Percentiles rank a stretch among this genome's conserved stretches.
Evolutionary conservation across 2,888 invertebrate species (phyloP).

Genomic region (Ophion ellenae): DNA sequence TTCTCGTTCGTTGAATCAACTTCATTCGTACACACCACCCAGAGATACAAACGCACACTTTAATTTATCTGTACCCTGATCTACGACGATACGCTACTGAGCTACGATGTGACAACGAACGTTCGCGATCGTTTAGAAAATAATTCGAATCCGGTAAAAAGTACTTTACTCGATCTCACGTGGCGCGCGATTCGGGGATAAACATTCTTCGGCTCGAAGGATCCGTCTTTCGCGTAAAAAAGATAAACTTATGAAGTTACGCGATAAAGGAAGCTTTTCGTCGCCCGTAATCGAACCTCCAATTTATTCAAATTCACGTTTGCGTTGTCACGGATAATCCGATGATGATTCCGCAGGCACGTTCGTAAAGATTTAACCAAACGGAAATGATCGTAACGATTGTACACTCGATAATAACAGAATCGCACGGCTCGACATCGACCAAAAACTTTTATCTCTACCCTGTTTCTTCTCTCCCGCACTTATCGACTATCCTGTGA

Average conservation of each 20-base stretch:
- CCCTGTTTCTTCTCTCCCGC: neutral
- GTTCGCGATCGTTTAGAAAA: neutral
- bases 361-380: neutral
- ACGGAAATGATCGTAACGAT: neutral
- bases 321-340: neutral
- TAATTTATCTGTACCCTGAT: conserved; percentile 5
- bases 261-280: neutral
- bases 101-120: neutral
- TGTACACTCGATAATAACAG: neutral
- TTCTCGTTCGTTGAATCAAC: conserved; percentile 16
- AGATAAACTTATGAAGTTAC: neutral
- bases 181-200: neutral
- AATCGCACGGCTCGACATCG: neutral
- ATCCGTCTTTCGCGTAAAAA: neutral
- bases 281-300: neutral
- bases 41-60: neutral
- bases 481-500: neutral
- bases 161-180: neutral
- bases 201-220: neutral
- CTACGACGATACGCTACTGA: neutral
- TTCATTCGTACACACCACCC: conserved; percentile 33
- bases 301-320: neutral
- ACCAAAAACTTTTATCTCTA: neutral
- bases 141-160: neutral
- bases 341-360: neutral